Conservation (phyloP, 1,140 invertebrate genomes). For the Leptinotarsa undecemlineata region DNA sequence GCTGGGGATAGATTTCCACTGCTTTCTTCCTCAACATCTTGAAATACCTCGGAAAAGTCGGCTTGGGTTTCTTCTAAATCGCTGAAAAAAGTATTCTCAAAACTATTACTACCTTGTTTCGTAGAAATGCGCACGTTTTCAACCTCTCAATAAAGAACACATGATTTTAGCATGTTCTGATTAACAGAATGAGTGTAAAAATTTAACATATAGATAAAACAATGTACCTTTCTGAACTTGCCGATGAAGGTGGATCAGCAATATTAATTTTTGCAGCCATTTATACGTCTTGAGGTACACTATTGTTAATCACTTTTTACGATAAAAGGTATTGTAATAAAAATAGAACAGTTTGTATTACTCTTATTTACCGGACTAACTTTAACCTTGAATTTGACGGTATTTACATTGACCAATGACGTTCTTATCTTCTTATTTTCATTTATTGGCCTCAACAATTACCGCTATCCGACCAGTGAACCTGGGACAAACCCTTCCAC, state of each 20-base stretch:
- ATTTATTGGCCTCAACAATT: no score
- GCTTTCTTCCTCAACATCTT: conserved; percentile 65
- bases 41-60: conserved; percentile 63
- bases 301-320: no score
- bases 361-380: neutral
- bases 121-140: neutral
- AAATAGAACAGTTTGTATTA: neutral
- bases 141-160: no score
- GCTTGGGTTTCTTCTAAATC: conserved; percentile 60
- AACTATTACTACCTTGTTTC: neutral
- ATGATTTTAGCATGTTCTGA: neutral
- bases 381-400: neutral
- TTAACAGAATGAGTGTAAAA: neutral
- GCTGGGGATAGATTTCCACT: conserved; percentile 61
- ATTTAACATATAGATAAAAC: neutral
- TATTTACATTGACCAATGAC: no score
- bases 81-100: conserved; percentile 38
- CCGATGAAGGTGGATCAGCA: conserved; percentile 78
- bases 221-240: conserved; percentile 79
- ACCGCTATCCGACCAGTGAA: no score
- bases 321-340: neutral
- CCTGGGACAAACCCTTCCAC: no score
- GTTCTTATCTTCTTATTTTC: no score
- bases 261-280: conserved; percentile 72
- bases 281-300: neutral